These are phyloP conservation scores for Netelia melanura DNA, from an alignment of 2,888 invertebrate genomes.

Conservation along the genomic window DNA sequence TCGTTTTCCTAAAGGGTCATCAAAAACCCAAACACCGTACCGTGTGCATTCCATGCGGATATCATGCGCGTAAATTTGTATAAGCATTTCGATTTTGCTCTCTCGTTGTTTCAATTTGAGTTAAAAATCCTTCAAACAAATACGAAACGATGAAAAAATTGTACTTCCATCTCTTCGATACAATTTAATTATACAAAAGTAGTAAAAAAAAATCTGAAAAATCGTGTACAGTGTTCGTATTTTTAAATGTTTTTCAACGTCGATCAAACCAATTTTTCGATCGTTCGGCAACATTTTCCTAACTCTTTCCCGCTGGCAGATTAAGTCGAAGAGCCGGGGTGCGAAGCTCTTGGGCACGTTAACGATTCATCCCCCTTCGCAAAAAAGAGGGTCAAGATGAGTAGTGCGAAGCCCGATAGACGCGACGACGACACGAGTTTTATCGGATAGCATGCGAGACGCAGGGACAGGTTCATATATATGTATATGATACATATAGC, in stretches of 20 bases:
- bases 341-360: slow-evolving; percentile 31
- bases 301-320: background rate
- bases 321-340: background rate
- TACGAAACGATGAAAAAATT: too few relatives aligned
- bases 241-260: background rate
- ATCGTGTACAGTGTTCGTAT: background rate
- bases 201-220: background rate
- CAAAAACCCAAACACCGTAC: too few relatives aligned
- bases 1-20: too few relatives aligned
- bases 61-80: too few relatives aligned
- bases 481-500: background rate
- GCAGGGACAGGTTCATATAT: slow-evolving; percentile 25
- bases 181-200: background rate
- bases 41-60: too few relatives aligned
- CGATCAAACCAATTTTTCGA: background rate
- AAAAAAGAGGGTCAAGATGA: slow-evolving; percentile 75
- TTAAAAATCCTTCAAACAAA: too few relatives aligned
- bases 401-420: slow-evolving; percentile 71
- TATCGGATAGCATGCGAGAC: slow-evolving; percentile 71
- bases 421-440: slow-evolving; percentile 70
- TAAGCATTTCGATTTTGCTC: too few relatives aligned
- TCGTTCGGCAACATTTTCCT: background rate
- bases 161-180: too few relatives aligned
- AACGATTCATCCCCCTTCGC: slow-evolving; percentile 63
- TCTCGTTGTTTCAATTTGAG: too few relatives aligned